Base-by-base conservation (phyloP, 2,888 invertebrate genomes). In the Malthinus flaveolus region DNA sequence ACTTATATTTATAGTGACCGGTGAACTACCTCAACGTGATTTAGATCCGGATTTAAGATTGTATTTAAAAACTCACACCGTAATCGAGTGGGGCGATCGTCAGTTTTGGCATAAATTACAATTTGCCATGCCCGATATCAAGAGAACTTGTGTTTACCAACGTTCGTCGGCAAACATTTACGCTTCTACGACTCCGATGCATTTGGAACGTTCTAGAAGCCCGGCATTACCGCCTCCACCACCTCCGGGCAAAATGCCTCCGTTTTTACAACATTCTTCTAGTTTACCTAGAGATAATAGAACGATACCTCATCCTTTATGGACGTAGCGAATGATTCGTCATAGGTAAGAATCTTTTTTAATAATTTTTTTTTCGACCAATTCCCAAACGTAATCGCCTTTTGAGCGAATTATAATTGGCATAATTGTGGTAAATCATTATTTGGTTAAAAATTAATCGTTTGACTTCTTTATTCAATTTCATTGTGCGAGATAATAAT, bases 51-150 rank as follows among this genome's bases (percentile, higher is more conserved):
- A 96, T 79, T 84, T 97, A 75, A 85, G 93, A 69, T 86, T 93
- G 75, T 94, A 94, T 79, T 84, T 97, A 73, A 90, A 95, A 73
- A 91, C 93, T 61, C 93, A 93, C 81, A 93, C 93, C 70, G 91
- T 93, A 78, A 88, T 97, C 75, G 91, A 93, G 78, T 94, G 93
- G 90, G 93, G 93, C 64, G 96, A 97, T 80, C 90, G 92, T 76
- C 88, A 93, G 75, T 97, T 97, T 83, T 97, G 97, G 97, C 94
- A 95, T 76, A 96, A 97, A 80, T 82, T 97, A 64, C 87, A 91
- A 75, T 93, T 93, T 75, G 91, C 94, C 53, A 87, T 96, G 87
- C 95, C 95, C 59, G 91, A 92, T 79, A 84, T 86, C 68, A 82
- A 85, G 76, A 83, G 85, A 79, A 72, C 76, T 11, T 85, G 85